Base-by-base conservation (phyloP, 2,888 invertebrate species). In the Serrognathus titanus region DNA sequence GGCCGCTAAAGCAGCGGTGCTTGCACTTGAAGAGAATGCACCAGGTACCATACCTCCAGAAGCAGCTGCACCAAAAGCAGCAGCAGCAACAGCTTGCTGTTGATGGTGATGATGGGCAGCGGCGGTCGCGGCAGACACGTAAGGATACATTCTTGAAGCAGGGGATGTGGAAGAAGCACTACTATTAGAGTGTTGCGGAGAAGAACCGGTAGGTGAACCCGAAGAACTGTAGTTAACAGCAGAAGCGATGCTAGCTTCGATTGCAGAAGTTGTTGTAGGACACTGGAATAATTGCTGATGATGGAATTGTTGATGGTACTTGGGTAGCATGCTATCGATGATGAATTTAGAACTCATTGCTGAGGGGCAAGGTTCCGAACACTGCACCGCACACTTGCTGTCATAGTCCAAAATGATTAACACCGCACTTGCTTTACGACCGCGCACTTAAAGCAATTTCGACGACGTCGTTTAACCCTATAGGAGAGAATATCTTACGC, bases 261-360 rank as follows among this genome's bases (percentile, higher is more conserved):
- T 82, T 81, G 86, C 82, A 81, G 85, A 78, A 70, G 82, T 77
- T 55, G 74, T 73, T 63, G 75, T 78, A 73, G 79, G 80, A 70
- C 82, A 80, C 66, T 75, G 79, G 69, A 79, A 81, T 75, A 83
- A 82, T 78, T 83, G 80, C 78, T 86, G 82, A 72, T 82, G 87
- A 76, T 88, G 88, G 79, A 86, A 86, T 79, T 87, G 83, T 79
- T 88, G 88, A 79, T 85, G 92, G 84, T 94, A 94, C 86, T 94
- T 94, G 75, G 94, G 94, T 83, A 94, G 90, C 92, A 94, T 94
- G 85, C 92, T 93, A 91, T 94, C 94, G 84, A 94, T 91, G 86
- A 92, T 92, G 86, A 94, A 94, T 88, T 94, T 94, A 86, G 93
- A 93, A 87, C 89, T 92, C 94, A 94, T 94, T 86, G 88, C 89